These are phyloP conservation scores for Mythimna albipuncta DNA, from an alignment of 2,888 invertebrate species.

Conservation along the genomic window DNA sequence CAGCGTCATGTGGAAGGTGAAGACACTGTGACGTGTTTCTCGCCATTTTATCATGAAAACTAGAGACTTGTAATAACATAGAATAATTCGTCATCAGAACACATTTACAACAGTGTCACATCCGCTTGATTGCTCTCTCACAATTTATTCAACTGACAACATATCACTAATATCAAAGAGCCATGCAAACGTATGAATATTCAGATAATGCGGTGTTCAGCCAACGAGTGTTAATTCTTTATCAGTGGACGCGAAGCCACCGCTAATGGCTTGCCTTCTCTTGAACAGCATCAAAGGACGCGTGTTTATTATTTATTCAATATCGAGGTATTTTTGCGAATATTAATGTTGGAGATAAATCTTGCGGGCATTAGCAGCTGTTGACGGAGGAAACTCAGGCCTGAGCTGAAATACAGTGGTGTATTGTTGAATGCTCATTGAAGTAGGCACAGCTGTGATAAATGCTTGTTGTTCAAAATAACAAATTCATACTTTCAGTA, in stretches of 20 bases:
- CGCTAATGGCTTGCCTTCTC: slow-evolving; percentile 32
- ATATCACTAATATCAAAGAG: background rate
- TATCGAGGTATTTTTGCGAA: slow-evolving; percentile 19
- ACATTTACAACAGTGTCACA: background rate
- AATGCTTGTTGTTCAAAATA: background rate
- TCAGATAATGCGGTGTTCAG: background rate
- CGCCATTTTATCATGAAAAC: too few species aligned
- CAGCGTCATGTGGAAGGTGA: too few species aligned
- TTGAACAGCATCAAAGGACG: slow-evolving; percentile 31
- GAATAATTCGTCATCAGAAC: background rate
- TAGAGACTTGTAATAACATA: background rate
- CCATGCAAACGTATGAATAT: background rate
- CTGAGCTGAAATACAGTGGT: slow-evolving; percentile 2
- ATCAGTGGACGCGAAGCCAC: background rate
- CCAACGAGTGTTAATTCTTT: background rate
- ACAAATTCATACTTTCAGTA: background rate
- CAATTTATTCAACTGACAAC: background rate
- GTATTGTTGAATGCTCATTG: slow-evolving; percentile 1
- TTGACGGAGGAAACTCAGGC: slow-evolving; percentile 21
- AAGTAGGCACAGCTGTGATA: background rate
- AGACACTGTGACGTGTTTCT: too few species aligned
- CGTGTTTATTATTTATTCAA: slow-evolving; percentile 51
- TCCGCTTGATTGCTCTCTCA: background rate
- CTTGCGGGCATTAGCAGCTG: slow-evolving; percentile 20
- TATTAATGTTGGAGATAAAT: slow-evolving; percentile 20